A percentile compares a stretch with the other conserved stretches of the same genome.
Evolutionary conservation across 2,113 vertebrate genomes (phyloP).

Genomic region (Psittacus erithacus): DNA sequence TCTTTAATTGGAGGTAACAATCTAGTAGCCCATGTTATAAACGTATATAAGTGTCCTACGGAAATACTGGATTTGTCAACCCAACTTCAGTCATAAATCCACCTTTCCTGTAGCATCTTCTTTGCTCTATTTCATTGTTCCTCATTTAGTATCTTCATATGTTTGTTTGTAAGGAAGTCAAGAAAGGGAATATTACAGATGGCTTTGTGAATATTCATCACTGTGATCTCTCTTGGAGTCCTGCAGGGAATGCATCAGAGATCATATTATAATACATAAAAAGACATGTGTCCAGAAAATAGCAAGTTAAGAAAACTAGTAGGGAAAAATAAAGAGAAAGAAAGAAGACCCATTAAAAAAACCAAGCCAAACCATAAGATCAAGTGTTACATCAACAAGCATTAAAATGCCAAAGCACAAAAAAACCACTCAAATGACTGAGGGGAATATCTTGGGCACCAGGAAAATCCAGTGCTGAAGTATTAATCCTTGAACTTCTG

Average conservation of each 20-base stretch:
- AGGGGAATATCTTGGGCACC: background rate
- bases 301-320: background rate
- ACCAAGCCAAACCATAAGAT: background rate
- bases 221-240: slow-evolving; percentile 91
- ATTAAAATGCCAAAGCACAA: background rate
- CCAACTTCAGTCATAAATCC: slow-evolving; percentile 19
- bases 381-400: background rate
- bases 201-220: slow-evolving; percentile 95
- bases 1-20: slow-evolving; percentile 57
- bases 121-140: slow-evolving; percentile 71
- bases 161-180: slow-evolving; percentile 95
- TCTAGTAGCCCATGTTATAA: slow-evolving; percentile 35
- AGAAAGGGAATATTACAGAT: slow-evolving; percentile 90
- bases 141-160: slow-evolving; percentile 87
- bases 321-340: background rate
- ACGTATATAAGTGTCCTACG: slow-evolving; percentile 15
- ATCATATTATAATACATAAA: slow-evolving; percentile 4
- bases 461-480: background rate
- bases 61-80: slow-evolving; percentile 36
- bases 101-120: slow-evolving; percentile 25
- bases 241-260: slow-evolving; percentile 75
- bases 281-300: background rate
- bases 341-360: background rate
- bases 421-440: background rate
- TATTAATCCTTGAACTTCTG: background rate